Percentiles rank a stretch among this genome's conserved stretches.
These are phyloP conservation scores for Saguinus imperator DNA, from an alignment of 2,113 vertebrate species.

Conservation along the genomic window DNA sequence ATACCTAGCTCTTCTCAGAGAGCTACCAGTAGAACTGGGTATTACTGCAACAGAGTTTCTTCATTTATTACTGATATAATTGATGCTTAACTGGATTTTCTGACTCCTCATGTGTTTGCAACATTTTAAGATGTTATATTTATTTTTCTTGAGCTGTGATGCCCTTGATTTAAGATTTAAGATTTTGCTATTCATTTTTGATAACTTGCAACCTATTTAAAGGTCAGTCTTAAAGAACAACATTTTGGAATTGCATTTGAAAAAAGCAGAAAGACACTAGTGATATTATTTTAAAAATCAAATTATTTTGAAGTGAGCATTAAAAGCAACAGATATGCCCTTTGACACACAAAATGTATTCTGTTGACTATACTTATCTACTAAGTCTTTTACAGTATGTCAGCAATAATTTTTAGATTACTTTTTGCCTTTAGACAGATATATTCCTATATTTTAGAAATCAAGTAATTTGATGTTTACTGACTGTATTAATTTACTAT, in stretches of 20 bases:
- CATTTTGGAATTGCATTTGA: conserved; percentile 23
- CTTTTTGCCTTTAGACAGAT: background rate
- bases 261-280: background rate
- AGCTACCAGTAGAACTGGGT: background rate
- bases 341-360: background rate
- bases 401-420: background rate
- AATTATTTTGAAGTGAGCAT: background rate
- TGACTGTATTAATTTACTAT: background rate
- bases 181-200: conserved; percentile 39
- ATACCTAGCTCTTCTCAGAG: background rate
- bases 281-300: background rate
- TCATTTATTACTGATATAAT: background rate
- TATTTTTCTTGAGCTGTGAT: background rate
- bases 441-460: background rate
- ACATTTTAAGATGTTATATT: background rate
- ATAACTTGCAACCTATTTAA: conserved; percentile 41
- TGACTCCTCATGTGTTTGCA: background rate
- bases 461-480: background rate
- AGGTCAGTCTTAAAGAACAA: background rate
- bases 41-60: background rate
- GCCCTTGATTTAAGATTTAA: background rate
- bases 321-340: background rate
- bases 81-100: conserved; percentile 15
- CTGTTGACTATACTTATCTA: background rate
- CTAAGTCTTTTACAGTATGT: background rate